Conservation (phyloP, 2,797 vertebrate species). For the Pyrocephalus nanus region DNA sequence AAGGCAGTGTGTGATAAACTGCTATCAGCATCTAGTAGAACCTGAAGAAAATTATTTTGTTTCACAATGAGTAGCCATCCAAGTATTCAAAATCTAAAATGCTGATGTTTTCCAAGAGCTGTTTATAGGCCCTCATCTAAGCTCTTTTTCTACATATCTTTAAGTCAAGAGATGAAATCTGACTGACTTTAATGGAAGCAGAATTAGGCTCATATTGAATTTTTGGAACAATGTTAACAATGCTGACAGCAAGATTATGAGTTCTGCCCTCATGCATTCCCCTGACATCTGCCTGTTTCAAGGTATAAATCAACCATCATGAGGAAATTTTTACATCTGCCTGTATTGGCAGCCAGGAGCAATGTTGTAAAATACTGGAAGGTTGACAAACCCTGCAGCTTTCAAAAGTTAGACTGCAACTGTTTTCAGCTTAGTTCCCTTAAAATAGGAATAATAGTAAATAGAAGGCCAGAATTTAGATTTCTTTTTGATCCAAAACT, state of each 20-base stretch:
- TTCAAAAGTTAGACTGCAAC: constrained; percentile 16
- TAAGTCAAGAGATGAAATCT: constrained; percentile 43
- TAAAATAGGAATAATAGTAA: constrained; percentile 1
- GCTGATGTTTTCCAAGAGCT: neutral
- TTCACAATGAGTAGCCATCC: neutral
- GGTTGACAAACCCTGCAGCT: constrained; percentile 36
- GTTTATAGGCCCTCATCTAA: neutral
- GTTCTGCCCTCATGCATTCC: constrained; percentile 22
- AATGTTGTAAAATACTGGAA: constrained; percentile 15
- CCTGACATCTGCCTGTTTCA: constrained; percentile 31
- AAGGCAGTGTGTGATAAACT: neutral
- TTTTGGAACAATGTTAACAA: constrained; percentile 20
- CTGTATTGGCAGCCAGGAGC: constrained; percentile 10
- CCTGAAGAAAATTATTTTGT: neutral
- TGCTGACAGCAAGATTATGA: constrained; percentile 42
- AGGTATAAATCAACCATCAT: constrained; percentile 42
- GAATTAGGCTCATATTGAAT: constrained; percentile 43
- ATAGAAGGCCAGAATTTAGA: neutral
- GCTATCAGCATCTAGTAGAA: neutral
- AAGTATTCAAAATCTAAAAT: constrained; percentile 12
- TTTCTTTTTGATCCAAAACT: neutral
- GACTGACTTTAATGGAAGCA: constrained; percentile 29
- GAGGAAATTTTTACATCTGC: constrained; percentile 45
- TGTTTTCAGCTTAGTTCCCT: constrained; percentile 14
- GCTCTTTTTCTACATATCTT: neutral